These are phyloP conservation scores for Eremobia ochroleuca DNA, from an alignment of 2,888 invertebrate species.

Conservation along the genomic window DNA sequence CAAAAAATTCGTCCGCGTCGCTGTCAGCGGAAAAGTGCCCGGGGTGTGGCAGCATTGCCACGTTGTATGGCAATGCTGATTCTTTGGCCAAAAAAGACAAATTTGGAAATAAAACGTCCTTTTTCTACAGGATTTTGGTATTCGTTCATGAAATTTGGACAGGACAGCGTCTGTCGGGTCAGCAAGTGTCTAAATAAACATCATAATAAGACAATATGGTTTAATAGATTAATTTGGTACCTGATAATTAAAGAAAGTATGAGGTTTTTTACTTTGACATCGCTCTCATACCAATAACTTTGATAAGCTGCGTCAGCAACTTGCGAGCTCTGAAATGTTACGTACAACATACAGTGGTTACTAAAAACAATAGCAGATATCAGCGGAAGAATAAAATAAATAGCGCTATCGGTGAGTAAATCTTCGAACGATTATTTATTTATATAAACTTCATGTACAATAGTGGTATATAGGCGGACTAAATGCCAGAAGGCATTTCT, in stretches of 20 bases:
- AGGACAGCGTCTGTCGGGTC: not conserved
- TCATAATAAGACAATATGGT: not conserved
- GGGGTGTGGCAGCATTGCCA: too few relatives aligned
- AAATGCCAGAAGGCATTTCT: not conserved
- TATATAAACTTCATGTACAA: not conserved
- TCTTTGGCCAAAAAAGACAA: too few relatives aligned
- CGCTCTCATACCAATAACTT: slow-evolving; percentile 68
- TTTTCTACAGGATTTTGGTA: not conserved
- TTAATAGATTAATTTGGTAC: slow-evolving; percentile 30
- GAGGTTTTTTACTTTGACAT: slow-evolving; percentile 61
- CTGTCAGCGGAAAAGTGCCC: too few relatives aligned
- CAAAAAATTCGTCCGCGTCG: too few relatives aligned
- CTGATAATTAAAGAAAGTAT: slow-evolving; percentile 64
- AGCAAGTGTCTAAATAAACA: not conserved
- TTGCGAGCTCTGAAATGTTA: slow-evolving; percentile 61
- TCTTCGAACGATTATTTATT: not conserved
- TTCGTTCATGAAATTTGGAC: not conserved
- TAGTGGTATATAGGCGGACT: not conserved
- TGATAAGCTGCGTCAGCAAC: slow-evolving; percentile 69
- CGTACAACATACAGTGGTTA: not conserved
- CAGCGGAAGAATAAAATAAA: not conserved
- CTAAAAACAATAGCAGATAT: not conserved
- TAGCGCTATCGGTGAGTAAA: not conserved
- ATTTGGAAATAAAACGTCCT: not conserved
- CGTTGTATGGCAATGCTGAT: too few relatives aligned